Conservation (phyloP, 92 coral and sea anemone genomes). For the Porites cylindrica region DNA sequence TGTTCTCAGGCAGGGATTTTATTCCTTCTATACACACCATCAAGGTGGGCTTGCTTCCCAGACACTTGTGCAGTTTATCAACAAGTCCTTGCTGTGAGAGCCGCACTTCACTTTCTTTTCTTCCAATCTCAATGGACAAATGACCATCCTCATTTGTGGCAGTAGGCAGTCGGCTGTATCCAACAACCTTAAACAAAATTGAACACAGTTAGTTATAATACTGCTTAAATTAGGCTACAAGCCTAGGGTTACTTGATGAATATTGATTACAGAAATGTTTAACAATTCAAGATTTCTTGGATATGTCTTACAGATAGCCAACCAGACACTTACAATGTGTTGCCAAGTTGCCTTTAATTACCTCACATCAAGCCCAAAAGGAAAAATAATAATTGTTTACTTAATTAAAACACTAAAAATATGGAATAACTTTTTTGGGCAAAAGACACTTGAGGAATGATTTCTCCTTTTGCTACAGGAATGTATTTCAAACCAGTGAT, state of each 20-base stretch:
- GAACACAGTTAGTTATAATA: background rate
- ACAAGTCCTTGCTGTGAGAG: constrained; percentile 87
- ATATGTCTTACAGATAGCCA: too few species aligned
- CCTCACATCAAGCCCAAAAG: too few species aligned
- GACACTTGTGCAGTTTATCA: constrained; percentile 87
- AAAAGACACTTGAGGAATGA: too few species aligned
- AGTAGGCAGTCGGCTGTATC: constrained; percentile 90
- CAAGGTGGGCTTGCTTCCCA: constrained; percentile 92
- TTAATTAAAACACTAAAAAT: too few species aligned
- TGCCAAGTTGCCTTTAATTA: too few species aligned
- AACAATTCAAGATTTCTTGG: background rate
- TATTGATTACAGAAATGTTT: background rate
- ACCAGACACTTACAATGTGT: too few species aligned
- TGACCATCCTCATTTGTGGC: constrained; percentile 95
- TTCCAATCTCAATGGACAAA: constrained; percentile 88
- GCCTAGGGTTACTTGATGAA: background rate
- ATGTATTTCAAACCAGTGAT: too few species aligned
- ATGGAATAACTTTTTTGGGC: too few species aligned
- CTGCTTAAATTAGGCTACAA: background rate
- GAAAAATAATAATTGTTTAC: too few species aligned
- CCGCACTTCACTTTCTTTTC: constrained; percentile 91
- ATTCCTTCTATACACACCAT: constrained; percentile 98
- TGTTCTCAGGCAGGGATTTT: constrained; percentile 97
- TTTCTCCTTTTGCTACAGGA: too few species aligned
- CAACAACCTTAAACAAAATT: constrained; percentile 70